These are phyloP conservation scores for Clistopyga incitator DNA, from an alignment of 2,888 invertebrate species.

Conservation along the genomic window DNA sequence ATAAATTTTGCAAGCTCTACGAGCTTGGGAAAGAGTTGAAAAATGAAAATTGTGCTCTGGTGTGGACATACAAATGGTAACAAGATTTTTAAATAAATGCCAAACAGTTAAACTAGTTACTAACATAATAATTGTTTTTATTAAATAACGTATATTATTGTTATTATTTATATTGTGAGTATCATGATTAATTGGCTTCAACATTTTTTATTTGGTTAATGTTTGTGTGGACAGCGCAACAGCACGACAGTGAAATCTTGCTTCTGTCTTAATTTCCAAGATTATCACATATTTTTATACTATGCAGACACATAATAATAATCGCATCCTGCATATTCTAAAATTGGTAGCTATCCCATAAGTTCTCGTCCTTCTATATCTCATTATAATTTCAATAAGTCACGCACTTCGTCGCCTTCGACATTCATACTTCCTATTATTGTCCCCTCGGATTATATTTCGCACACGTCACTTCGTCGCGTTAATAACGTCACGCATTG, in stretches of 20 bases:
- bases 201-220: no score
- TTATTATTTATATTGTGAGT: no score
- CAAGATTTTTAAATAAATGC: no score
- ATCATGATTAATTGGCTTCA: no score
- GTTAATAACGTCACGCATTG: constrained; percentile 42
- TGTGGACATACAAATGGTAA: no score
- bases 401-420: constrained; percentile 35
- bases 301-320: neutral
- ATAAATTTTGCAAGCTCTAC: neutral
- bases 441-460: constrained; percentile 33
- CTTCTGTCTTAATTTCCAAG: neutral
- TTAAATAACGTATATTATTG: no score
- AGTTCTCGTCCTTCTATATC: constrained; percentile 1
- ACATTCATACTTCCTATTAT: constrained; percentile 42
- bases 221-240: no score
- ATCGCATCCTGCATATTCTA: neutral
- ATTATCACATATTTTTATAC: neutral
- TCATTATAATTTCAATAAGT: constrained; percentile 45
- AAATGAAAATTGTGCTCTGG: neutral
- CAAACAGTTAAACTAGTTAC: no score
- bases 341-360: neutral
- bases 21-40: neutral
- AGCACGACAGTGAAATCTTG: no score
- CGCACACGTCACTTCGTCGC: constrained; percentile 21
- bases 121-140: no score